Percentiles rank a stretch among this genome's conserved stretches.
phyloP scores from a whole-genome alignment of 2,113 vertebrate genomes.

The Noturus placidus region DNA sequence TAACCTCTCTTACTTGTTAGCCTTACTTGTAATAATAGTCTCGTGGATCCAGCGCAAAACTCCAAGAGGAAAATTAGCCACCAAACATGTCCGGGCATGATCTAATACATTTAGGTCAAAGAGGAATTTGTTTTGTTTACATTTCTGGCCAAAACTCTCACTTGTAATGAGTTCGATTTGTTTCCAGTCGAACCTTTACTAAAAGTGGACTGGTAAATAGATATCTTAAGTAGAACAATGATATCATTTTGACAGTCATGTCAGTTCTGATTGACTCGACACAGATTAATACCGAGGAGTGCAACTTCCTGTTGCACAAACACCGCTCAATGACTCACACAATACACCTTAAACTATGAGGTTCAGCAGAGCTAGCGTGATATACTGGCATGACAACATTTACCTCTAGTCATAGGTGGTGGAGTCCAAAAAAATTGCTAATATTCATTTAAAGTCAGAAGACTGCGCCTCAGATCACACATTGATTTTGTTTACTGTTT shows the following conservation, averaged over 20 bases:
- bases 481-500: not conserved
- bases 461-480: not conserved
- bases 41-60: not conserved
- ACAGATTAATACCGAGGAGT: fast-evolving
- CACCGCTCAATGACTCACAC: not conserved
- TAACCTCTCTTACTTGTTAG: not conserved
- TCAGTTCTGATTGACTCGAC: not conserved
- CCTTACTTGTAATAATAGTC: no score
- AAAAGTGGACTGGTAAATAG: not conserved
- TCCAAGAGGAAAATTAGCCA: not conserved
- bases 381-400: not conserved
- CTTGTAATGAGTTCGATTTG: not conserved
- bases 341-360: not conserved
- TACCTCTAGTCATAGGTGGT: not conserved
- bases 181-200: not conserved
- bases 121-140: not conserved
- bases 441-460: not conserved
- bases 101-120: not conserved
- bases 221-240: not conserved
- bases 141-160: not conserved
- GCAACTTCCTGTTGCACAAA: not conserved
- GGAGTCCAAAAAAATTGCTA: not conserved
- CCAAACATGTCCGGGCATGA: not conserved
- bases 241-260: not conserved
- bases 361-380: not conserved